phyloP scores from a whole-genome alignment of 35 echinoderm and acorn worm genomes.

The Eucidaris tribuloides region DNA sequence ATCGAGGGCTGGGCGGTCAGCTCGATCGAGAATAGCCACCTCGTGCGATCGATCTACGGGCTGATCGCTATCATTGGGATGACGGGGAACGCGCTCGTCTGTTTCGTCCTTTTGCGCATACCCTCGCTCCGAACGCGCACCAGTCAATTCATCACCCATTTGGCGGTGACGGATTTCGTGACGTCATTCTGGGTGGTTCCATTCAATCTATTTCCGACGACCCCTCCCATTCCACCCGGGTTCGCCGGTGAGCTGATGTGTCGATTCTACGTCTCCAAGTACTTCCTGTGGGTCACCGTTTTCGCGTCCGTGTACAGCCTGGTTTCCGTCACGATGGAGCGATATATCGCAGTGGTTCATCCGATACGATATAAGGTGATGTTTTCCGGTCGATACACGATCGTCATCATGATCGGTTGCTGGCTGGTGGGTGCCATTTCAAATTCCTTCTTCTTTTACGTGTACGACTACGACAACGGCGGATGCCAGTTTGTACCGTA shows the following conservation, averaged over 20 bases:
- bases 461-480: slow-evolving; percentile 37
- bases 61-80: slow-evolving; percentile 45
- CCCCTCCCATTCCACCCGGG: slow-evolving; percentile 18
- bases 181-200: slow-evolving; percentile 59
- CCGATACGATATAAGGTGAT: slow-evolving; percentile 63
- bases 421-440: slow-evolving; percentile 73
- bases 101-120: slow-evolving; percentile 54
- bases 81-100: slow-evolving; percentile 43
- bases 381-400: slow-evolving; percentile 15
- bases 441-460: slow-evolving; percentile 64
- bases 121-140: slow-evolving; percentile 54
- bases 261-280: slow-evolving; percentile 68
- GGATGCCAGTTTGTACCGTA: slow-evolving; percentile 33
- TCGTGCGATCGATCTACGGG: slow-evolving; percentile 21
- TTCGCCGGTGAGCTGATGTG: slow-evolving; percentile 64
- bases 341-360: slow-evolving; percentile 81
- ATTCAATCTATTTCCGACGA: slow-evolving; percentile 68
- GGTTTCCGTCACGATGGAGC: slow-evolving; percentile 61
- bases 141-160: slow-evolving; percentile 63
- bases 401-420: slow-evolving; percentile 51
- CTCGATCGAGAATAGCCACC: not conserved
- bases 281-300: slow-evolving; percentile 63
- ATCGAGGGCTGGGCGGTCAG: slow-evolving; percentile 55
- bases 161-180: slow-evolving; percentile 48
- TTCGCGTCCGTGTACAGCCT: slow-evolving; percentile 82